Percentiles rank a stretch among this genome's conserved stretches.
Evolutionary conservation across 2,797 vertebrate genomes (phyloP).

Genomic region (Mastacembelus armatus): DNA sequence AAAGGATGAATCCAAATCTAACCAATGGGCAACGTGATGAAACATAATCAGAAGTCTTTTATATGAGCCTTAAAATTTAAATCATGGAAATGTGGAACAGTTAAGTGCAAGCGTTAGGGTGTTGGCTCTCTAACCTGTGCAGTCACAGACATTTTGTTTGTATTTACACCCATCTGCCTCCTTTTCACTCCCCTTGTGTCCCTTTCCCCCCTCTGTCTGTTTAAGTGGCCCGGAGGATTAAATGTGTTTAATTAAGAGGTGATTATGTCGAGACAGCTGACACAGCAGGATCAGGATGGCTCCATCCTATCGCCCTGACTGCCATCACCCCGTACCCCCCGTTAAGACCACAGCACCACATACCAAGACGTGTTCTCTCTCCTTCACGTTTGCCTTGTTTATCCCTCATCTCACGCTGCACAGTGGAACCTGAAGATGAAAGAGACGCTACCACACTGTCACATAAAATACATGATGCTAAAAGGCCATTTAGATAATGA

Average conservation of each 20-base stretch:
- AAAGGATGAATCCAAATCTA: no score
- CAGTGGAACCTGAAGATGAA: no score
- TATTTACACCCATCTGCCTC: neutral
- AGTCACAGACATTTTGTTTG: slow-evolving; percentile 4
- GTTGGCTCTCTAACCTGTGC: slow-evolving; percentile 1
- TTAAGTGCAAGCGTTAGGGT: no score
- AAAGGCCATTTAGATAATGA: slow-evolving; percentile 15
- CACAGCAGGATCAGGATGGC: slow-evolving; percentile 59
- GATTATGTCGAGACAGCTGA: slow-evolving; percentile 68
- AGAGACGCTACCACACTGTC: no score
- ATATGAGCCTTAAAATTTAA: no score
- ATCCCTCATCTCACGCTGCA: no score
- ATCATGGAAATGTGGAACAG: no score
- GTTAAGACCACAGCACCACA: slow-evolving; percentile 8
- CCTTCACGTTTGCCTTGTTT: slow-evolving; percentile 10
- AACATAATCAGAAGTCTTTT: no score
- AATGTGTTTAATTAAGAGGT: slow-evolving; percentile 76
- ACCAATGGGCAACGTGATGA: no score
- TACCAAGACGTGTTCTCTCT: slow-evolving; percentile 10
- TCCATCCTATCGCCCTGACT: slow-evolving; percentile 46
- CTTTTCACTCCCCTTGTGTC: neutral
- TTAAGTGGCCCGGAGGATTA: slow-evolving; percentile 62
- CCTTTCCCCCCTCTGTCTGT: neutral
- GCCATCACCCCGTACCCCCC: slow-evolving; percentile 35
- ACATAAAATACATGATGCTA: no score